These are phyloP conservation scores for Ciconia nigra DNA, from an alignment of 2,797 vertebrate species.

Conservation along the genomic window DNA sequence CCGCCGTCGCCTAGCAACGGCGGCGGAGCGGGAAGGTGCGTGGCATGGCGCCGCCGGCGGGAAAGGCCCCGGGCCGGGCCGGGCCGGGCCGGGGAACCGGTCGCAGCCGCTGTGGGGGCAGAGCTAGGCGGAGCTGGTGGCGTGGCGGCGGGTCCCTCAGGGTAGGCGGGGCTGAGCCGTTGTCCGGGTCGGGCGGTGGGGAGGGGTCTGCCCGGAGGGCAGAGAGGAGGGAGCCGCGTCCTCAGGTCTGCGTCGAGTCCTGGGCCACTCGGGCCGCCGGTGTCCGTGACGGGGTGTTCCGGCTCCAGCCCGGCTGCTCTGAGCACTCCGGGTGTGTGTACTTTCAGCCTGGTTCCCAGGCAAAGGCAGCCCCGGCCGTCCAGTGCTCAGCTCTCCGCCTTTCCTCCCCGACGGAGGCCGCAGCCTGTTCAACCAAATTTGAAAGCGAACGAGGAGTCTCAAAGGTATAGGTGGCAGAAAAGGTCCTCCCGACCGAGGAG, in stretches of 20 bases:
- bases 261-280: background rate
- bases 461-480: background rate
- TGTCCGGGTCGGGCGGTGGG: background rate
- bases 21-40: background rate
- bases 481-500: background rate
- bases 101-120: background rate
- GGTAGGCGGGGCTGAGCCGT: background rate
- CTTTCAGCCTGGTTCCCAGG: background rate
- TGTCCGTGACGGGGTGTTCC: background rate
- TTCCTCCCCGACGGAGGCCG: background rate
- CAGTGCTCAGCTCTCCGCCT: background rate
- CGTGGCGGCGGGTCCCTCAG: background rate
- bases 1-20: background rate
- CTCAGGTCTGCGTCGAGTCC: too few relatives aligned
- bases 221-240: background rate
- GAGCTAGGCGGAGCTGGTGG: background rate
- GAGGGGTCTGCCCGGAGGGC: background rate
- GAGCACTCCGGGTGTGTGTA: accelerated
- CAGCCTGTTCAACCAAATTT: background rate
- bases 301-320: background rate
- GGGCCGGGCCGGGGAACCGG: background rate
- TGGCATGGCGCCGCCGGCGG: background rate
- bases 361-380: background rate
- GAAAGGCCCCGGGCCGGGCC: background rate
- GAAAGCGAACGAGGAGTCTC: background rate